Evolutionary conservation across 2,113 vertebrate species (phyloP), one percentile per base, ranked within the genome.

Genomic region (Sinocyclocheilus maitianheensis): DNA sequence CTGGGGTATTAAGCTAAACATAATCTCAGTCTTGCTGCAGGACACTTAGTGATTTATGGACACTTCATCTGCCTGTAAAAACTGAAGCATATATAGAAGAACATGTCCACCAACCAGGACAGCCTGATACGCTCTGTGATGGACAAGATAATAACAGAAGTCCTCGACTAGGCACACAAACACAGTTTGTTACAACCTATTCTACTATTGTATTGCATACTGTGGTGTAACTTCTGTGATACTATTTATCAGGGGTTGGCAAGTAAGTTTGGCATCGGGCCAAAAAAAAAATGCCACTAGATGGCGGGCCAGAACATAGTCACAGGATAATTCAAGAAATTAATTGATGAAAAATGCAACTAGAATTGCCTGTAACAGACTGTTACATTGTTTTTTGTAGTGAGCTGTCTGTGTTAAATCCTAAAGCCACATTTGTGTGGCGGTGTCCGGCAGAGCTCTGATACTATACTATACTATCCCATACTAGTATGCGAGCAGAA

Each of bases 31-130:
- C 91, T 84, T 91, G 90, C 90, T 82, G 87, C 84, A 90, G 89
- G 88, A 91, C 90, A 91, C 89, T 89, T 81, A 18, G 90, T 94
- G 92, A 94, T 94, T 94, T 94, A 94, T 91, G 87, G 91, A 91
- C 89, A 90, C 92, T 92, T 87, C 48, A 91, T 95, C 93, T 89
- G 88, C 89, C 90, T 90, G 86, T 89, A 93, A 91, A 62, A 93
- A 84, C 82, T 87, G 91, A 67, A 67, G 7, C 30, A 85, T 43
- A 85, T 34, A 69, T 46, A 48, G 55, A 77, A 65, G n/a, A 85
- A 67, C 60, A 51, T 69, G 60, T 46, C 60, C 74, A 46, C 22
- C 48, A 58, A 26, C n/a, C 55, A 63, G 13, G 40, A 81, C 79
- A 81, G 40, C 40, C 22, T 65, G 79, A 81, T 81, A 65, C 11